Evolutionary conservation across 2,888 invertebrate genomes (phyloP), one percentile per base, ranked within the genome.

Genomic region (Prostheceraeus crozeri): DNA sequence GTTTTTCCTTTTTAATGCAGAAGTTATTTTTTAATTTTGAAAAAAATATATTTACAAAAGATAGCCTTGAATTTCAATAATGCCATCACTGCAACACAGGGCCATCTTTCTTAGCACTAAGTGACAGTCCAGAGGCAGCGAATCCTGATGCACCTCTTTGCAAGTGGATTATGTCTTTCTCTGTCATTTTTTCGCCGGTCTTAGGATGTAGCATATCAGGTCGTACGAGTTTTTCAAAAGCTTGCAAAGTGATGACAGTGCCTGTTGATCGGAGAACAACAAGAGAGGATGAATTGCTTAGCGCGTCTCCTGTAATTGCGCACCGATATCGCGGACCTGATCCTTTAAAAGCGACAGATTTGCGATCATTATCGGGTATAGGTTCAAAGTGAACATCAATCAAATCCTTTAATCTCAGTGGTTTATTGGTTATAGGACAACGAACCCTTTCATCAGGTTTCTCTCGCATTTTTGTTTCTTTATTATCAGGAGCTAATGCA

Each of bases 121-220:
- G 79, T 67, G 85, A 83, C 35, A 83, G 80, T 73, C 93, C 93
- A 27, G 89, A 89, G 35, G 83, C 83, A 3, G 91, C 81, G 77
- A 90, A 96, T 11, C 94, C 94, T 14, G 93, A 93, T 33, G 94
- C 94, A 68, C 96, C 96, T 77, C 93, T 82, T 75, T 94, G 87
- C 70, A 99, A 76, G 3, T 82, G 81, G 71, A 98, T 93, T 27
- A 99, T 88, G 72, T 99, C 98, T 67, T 84, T 85, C 64, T 93
- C 90, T 53, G 82, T 84, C 64, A 76, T 73, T 72, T 85, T 86
- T 62, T 86, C 82, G 57, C 84, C 84, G 54, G 87, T 91, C 21
- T 91, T 80, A 0, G 98, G 98, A 79, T 98, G 93, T 21, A 87
- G 79, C 93, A 89, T 90, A 74, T 98, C 96, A 70, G 89, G 91